Conservation (phyloP, 2,888 invertebrate genomes). For the Argyresthia albistria region DNA sequence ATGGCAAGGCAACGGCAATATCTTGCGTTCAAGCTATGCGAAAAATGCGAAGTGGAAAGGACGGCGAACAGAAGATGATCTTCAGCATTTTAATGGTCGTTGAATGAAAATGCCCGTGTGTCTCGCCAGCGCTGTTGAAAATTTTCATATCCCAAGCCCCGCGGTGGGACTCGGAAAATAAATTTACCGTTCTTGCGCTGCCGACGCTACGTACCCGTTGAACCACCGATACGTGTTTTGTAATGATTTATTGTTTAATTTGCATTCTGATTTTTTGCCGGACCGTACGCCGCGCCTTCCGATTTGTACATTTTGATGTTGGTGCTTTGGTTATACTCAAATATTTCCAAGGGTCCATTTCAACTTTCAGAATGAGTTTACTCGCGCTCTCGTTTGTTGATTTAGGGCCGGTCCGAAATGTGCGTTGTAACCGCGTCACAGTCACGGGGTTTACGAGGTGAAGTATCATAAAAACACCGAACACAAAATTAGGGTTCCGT, state of each 20-base stretch:
- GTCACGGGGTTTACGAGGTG: no score
- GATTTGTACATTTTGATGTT: not conserved
- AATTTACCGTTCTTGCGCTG: slow-evolving; percentile 9
- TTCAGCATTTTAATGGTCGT: not conserved
- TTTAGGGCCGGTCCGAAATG: not conserved
- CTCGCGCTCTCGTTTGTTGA: not conserved
- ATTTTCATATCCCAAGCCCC: slow-evolving; percentile 8
- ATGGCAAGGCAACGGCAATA: no score
- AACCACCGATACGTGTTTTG: slow-evolving; percentile 8
- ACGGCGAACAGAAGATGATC: no score
- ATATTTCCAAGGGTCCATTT: not conserved
- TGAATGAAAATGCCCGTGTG: not conserved
- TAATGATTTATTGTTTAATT: slow-evolving; percentile 10
- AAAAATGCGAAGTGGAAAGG: no score
- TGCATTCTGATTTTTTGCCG: slow-evolving; percentile 6
- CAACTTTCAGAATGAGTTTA: not conserved
- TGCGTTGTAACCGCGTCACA: no score
- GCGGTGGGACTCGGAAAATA: slow-evolving; percentile 6
- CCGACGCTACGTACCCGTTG: slow-evolving; percentile 7
- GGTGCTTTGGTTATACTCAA: not conserved
- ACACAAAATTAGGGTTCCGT: no score
- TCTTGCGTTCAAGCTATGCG: no score
- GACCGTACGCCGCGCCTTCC: not conserved
- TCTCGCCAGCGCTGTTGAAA: not conserved
- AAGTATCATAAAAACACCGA: no score